phyloP scores from a whole-genome alignment of 1,140 invertebrate genomes.

The Conus betulinus region DNA sequence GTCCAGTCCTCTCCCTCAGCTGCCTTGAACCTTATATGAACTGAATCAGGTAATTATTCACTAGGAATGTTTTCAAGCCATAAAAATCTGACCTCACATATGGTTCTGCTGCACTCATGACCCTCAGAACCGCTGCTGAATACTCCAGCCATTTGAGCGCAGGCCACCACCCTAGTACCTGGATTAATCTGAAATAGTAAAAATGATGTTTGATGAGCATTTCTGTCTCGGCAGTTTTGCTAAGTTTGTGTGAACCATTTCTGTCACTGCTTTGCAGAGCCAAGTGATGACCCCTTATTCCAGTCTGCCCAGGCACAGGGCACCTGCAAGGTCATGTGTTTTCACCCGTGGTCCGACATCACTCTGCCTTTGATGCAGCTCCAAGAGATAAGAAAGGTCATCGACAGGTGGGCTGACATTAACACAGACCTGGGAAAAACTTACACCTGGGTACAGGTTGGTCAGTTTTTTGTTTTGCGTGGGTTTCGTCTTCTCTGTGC shows the following conservation, averaged over 20 bases:
- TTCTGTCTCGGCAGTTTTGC: not conserved
- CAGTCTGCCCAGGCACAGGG: slow-evolving; percentile 86
- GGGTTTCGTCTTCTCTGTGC: not conserved
- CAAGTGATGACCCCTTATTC: slow-evolving; percentile 86
- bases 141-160: too few species aligned
- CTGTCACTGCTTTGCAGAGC: slow-evolving; percentile 55
- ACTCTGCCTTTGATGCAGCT: slow-evolving; percentile 92
- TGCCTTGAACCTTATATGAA: too few species aligned
- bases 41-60: too few species aligned
- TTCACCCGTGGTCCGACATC: slow-evolving; percentile 94
- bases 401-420: slow-evolving; percentile 91
- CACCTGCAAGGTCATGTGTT: slow-evolving; percentile 97
- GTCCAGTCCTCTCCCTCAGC: too few species aligned
- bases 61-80: too few species aligned
- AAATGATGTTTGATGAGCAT: not conserved
- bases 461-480: not conserved
- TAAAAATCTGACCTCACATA: too few species aligned
- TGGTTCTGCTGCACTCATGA: too few species aligned
- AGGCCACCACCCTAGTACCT: too few species aligned
- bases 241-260: not conserved
- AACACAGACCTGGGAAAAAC: slow-evolving; percentile 85
- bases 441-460: slow-evolving; percentile 92
- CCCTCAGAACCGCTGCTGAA: too few species aligned
- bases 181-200: too few species aligned
- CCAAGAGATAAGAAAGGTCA: slow-evolving; percentile 87